Evolutionary conservation across 2,888 invertebrate species (phyloP), one percentile per base, ranked within the genome.

Genomic region (Petrophora chlorosata): DNA sequence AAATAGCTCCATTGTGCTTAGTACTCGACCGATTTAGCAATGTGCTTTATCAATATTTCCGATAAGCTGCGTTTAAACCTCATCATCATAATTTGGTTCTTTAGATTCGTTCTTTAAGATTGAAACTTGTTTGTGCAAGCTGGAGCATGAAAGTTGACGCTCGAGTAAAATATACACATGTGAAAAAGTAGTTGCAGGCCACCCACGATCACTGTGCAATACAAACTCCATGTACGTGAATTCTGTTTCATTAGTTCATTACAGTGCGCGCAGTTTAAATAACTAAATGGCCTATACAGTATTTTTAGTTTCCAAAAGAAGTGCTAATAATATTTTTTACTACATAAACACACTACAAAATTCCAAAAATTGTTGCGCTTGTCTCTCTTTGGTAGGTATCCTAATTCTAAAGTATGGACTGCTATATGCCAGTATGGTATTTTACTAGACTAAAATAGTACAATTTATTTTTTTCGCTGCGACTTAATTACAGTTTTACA

Each of bases 1-100:
- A 85, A 86, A 85, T 86, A 82, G 77, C 76, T 53, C 83, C 83
- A 86, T 86, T 86, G 86, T 86, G 77, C 63, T 65, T 76, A 72
- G 73, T 76, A 79, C 75, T 64, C 74, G 76, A 80, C 76, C 76
- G 80, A 83, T 83, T 85, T 84, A 85, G 82, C 80, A 70, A 73
- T 71, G 65, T 68, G 67, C 72, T 73, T 76, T 74, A 79, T 78
- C 76, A 78, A 71, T 77, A 72, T 76, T 79, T 67, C 70, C 77
- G 78, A 81, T 82, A 81, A 79, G 71, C 70, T 65, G 71, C 67
- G 73, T 72, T 70, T 45, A 53, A 70, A 55, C 52, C 60, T 47
- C 56, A 64, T 64, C 61, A 59, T 49, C 56, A 60, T 59, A 66
- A 72, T 69, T 63, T 73, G 63, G 61, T 57, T 70, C 74, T 76